Conservation (phyloP, 2,888 invertebrate species). For the Cephus pulcher region DNA sequence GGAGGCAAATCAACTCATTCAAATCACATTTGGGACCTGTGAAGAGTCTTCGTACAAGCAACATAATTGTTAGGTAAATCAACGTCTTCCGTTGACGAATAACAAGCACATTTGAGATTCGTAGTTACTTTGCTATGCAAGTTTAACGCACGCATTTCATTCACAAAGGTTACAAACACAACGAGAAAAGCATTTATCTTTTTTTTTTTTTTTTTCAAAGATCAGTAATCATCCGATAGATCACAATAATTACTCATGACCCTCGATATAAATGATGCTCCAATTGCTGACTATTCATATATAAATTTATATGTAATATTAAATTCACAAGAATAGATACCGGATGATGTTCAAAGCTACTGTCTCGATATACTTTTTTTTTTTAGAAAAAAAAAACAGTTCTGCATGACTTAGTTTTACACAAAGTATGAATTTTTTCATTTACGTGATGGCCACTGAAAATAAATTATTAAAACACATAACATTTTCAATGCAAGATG, state of each 20-base stretch:
- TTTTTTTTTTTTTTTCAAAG: neutral
- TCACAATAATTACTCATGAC: neutral
- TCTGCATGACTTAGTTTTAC: neutral
- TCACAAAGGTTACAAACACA: neutral
- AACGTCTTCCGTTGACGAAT: neutral
- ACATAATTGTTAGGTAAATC: neutral
- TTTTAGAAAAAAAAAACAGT: neutral
- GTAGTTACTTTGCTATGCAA: neutral
- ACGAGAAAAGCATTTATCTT: neutral
- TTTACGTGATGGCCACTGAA: neutral
- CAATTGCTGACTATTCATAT: neutral
- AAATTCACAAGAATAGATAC: neutral
- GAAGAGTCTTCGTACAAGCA: neutral
- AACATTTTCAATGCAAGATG: neutral
- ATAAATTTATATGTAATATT: neutral
- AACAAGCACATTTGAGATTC: neutral
- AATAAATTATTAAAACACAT: neutral
- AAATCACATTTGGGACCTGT: neutral
- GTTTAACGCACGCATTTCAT: neutral
- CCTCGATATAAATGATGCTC: neutral
- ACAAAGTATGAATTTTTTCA: neutral
- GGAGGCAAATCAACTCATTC: neutral
- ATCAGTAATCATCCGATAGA: neutral
- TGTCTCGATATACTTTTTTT: neutral
- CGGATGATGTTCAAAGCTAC: neutral